Conservation (phyloP, 2,113 vertebrate genomes). For the Oceanodroma tethys region DNA sequence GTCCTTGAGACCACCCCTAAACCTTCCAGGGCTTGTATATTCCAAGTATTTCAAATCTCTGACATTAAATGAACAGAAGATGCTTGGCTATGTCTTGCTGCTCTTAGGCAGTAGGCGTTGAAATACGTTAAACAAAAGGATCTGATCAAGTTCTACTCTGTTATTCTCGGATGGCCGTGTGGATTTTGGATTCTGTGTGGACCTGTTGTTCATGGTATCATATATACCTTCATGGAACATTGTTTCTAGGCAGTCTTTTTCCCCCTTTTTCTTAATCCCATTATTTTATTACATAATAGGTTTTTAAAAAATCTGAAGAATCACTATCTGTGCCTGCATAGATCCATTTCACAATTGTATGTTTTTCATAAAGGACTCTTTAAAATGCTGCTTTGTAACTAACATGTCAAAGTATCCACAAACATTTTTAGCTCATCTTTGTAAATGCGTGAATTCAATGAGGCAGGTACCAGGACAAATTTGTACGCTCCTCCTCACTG, state of each 20-base stretch:
- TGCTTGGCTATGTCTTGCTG: neutral
- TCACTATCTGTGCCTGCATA: neutral
- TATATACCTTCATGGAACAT: neutral
- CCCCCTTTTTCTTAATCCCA: neutral
- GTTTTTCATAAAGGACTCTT: neutral
- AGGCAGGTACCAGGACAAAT: neutral
- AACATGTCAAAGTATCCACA: neutral
- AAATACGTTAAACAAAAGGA: neutral
- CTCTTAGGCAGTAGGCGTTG: neutral
- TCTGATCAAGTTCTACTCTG: neutral
- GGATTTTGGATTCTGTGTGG: neutral
- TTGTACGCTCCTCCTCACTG: neutral
- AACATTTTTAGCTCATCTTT: neutral
- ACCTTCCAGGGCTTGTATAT: neutral
- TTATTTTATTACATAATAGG: neutral
- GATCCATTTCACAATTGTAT: neutral
- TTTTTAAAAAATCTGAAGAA: neutral
- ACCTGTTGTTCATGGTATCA: neutral
- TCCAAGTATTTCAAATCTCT: neutral
- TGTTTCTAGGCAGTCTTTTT: neutral
- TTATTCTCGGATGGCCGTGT: rapidly evolving
- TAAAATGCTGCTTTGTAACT: neutral
- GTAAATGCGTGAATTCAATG: rapidly evolving
- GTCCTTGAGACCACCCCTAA: neutral
- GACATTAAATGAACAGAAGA: neutral